A percentile compares a stretch with the other conserved stretches of the same genome.
These are phyloP conservation scores for Ambastaia sidthimunki DNA, from an alignment of 2,797 vertebrate genomes.

Conservation along the genomic window DNA sequence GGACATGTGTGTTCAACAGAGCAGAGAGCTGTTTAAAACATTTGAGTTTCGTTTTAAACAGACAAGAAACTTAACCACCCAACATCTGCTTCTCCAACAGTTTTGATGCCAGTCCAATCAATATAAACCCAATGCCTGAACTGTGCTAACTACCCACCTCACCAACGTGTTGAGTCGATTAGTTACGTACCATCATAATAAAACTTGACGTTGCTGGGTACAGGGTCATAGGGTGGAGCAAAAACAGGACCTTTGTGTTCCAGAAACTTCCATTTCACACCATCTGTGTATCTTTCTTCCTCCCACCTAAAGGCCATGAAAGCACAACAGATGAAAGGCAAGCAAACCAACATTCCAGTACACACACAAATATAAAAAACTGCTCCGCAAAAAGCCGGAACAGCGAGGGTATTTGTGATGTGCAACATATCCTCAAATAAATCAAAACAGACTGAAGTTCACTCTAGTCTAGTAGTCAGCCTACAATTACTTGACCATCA, in stretches of 20 bases:
- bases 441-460: constrained; percentile 10
- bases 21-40: constrained; percentile 8
- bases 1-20: constrained; percentile 14
- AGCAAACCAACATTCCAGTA: constrained; percentile 14
- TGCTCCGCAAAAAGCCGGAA: background rate
- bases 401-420: constrained; percentile 1
- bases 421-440: background rate
- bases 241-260: constrained; percentile 99
- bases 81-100: constrained; percentile 21
- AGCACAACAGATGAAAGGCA: constrained; percentile 27
- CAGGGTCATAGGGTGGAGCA: constrained; percentile 92
- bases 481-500: constrained; percentile 39
- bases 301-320: constrained; percentile 87
- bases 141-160: background rate
- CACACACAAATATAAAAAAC: constrained; percentile 13
- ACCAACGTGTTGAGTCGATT: background rate
- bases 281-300: constrained; percentile 95
- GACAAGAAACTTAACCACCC: constrained; percentile 10
- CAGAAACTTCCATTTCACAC: constrained; percentile 95
- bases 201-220: constrained; percentile 91
- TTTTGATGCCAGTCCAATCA: constrained; percentile 4
- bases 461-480: background rate
- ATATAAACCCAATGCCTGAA: background rate
- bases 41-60: constrained; percentile 1
- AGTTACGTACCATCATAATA: constrained; percentile 91